Evolutionary conservation across 2,888 invertebrate species (phyloP).

Genomic region (Smittia aterrima): DNA sequence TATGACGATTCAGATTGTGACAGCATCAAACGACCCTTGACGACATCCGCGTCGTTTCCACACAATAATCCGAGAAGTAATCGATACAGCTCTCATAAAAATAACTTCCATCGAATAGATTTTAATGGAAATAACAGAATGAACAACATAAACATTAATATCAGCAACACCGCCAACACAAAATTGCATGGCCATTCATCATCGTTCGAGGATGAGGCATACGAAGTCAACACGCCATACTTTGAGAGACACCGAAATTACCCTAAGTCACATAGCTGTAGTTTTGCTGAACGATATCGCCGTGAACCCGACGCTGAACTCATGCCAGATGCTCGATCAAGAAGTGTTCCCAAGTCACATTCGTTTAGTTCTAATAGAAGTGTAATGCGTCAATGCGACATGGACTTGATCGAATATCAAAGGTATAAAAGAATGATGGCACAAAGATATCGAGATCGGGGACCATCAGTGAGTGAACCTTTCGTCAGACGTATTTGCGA

Average conservation of each 20-base stretch:
- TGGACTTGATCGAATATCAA: conserved; percentile 41
- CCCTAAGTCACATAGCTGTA: conserved; percentile 54
- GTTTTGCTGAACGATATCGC: conserved; percentile 50
- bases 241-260: conserved; percentile 48
- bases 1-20: conserved; percentile 51
- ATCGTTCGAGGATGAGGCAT: conserved; percentile 29
- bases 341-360: conserved; percentile 52
- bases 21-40: conserved; percentile 29
- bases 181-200: conserved; percentile 32
- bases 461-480: not conserved
- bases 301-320: conserved; percentile 44
- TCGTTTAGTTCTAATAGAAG: conserved; percentile 46
- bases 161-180: conserved; percentile 30
- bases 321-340: conserved; percentile 47
- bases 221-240: not conserved
- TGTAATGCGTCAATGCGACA: conserved; percentile 24
- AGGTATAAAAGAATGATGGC: conserved; percentile 31
- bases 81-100: conserved; percentile 29
- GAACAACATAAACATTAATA: conserved; percentile 40
- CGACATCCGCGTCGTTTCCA: conserved; percentile 39
- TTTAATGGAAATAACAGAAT: conserved; percentile 34
- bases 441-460: not conserved
- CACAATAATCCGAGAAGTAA: conserved; percentile 26
- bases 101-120: conserved; percentile 29
- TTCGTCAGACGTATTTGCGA: conserved; percentile 35